Evolutionary conservation across 2,113 vertebrate species (phyloP).

Genomic region (Camarhynchus parvulus): DNA sequence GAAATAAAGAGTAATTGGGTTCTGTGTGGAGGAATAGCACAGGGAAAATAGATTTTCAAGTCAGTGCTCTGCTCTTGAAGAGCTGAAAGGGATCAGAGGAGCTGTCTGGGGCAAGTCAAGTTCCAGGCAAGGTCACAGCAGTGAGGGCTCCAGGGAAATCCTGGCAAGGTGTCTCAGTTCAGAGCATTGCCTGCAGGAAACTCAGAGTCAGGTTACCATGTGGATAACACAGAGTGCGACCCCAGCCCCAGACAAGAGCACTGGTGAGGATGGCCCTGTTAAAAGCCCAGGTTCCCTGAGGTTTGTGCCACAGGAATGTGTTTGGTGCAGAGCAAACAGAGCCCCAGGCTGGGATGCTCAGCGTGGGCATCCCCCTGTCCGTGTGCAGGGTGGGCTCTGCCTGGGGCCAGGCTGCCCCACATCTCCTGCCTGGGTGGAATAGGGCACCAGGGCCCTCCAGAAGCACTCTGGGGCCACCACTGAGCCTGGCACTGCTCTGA

Average conservation of each 20-base stretch:
- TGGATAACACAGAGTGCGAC: rapidly evolving
- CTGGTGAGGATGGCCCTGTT: neutral
- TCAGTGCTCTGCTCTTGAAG: neutral
- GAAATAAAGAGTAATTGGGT: neutral
- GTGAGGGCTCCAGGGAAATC: neutral
- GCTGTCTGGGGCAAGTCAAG: neutral
- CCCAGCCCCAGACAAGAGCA: neutral
- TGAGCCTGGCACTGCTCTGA: neutral
- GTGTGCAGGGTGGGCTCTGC: neutral
- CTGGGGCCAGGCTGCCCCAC: neutral
- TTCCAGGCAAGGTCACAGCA: neutral
- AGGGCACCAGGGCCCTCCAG: neutral
- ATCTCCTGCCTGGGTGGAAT: neutral
- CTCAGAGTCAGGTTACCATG: rapidly evolving
- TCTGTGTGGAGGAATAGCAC: neutral
- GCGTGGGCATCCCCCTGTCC: rapidly evolving
- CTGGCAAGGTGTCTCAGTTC: neutral
- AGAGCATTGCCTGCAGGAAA: neutral
- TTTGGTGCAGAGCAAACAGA: neutral
- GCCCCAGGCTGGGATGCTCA: rapidly evolving
- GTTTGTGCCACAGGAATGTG: neutral
- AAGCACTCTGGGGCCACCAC: neutral
- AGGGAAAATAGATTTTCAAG: neutral
- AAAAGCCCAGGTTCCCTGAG: neutral
- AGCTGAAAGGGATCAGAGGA: neutral